These are phyloP conservation scores for Mallotus villosus DNA, from an alignment of 2,797 vertebrate species.

Conservation along the genomic window DNA sequence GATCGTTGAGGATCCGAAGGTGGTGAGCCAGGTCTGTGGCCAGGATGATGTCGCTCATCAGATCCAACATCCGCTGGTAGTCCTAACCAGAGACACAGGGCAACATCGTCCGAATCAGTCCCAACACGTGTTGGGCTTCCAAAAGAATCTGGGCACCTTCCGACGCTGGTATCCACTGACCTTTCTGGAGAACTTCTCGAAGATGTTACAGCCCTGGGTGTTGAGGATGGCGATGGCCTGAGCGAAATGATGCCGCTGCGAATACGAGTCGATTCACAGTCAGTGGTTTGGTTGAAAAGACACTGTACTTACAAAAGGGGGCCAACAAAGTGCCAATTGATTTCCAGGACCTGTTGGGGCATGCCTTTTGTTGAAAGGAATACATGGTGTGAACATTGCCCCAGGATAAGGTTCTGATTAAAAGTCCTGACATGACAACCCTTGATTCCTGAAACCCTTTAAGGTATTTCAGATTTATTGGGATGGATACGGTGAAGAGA, in stretches of 20 bases:
- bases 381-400: neutral
- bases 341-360: neutral
- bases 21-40: constrained; percentile 84
- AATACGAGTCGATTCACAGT: neutral
- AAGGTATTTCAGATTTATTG: too few relatives aligned
- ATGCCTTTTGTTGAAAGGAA: neutral
- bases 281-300: constrained; percentile 1
- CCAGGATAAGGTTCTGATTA: neutral
- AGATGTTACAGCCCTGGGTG: constrained; percentile 84
- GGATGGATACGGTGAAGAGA: too few relatives aligned
- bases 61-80: constrained; percentile 83
- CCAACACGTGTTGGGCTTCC: neutral
- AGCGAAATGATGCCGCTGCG: constrained; percentile 82
- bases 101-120: neutral
- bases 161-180: constrained; percentile 14
- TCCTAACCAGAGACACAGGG: constrained; percentile 63
- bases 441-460: neutral
- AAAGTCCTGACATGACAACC: neutral
- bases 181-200: constrained; percentile 75
- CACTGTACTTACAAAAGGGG: constrained; percentile 11
- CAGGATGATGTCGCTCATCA: constrained; percentile 84
- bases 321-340: neutral
- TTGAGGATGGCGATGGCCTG: constrained; percentile 85
- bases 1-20: constrained; percentile 81
- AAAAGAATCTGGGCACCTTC: neutral